These are phyloP conservation scores for Tolypeutes matacus DNA, from an alignment of 2,797 vertebrate genomes.

Conservation along the genomic window DNA sequence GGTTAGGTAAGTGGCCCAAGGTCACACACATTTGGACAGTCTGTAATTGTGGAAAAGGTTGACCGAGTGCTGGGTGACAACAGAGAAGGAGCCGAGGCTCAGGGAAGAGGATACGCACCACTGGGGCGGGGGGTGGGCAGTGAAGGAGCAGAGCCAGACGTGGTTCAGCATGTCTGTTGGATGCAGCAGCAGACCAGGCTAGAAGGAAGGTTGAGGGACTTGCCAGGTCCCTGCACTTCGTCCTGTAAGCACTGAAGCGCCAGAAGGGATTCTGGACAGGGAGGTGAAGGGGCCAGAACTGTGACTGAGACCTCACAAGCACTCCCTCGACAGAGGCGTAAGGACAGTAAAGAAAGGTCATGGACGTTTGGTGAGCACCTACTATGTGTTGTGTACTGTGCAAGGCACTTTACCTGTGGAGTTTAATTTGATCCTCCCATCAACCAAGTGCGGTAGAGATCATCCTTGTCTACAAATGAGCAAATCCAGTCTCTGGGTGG, in stretches of 20 bases:
- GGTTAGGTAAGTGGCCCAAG: not conserved
- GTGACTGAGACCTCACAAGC: fast-evolving
- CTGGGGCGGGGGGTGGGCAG: not conserved
- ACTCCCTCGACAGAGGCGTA: not conserved
- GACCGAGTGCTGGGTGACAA: not conserved
- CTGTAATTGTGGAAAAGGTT: not conserved
- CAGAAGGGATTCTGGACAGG: not conserved
- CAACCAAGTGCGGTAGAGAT: not conserved
- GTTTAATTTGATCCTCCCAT: not conserved
- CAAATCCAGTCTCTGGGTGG: no score
- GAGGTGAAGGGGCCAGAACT: not conserved
- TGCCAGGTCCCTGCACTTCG: fast-evolving
- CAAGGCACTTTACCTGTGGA: not conserved
- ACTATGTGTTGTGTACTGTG: fast-evolving
- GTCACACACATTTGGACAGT: not conserved
- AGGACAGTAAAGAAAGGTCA: not conserved
- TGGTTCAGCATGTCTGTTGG: not conserved
- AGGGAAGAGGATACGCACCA: not conserved
- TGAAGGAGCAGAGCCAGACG: not conserved
- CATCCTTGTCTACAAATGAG: not conserved
- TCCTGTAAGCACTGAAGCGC: not conserved
- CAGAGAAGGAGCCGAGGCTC: not conserved
- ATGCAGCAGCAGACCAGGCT: not conserved
- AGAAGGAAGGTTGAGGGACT: not conserved
- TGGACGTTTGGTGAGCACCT: not conserved